Base-by-base conservation (phyloP, 2,113 vertebrate genomes). In the Tachycineta bicolor region DNA sequence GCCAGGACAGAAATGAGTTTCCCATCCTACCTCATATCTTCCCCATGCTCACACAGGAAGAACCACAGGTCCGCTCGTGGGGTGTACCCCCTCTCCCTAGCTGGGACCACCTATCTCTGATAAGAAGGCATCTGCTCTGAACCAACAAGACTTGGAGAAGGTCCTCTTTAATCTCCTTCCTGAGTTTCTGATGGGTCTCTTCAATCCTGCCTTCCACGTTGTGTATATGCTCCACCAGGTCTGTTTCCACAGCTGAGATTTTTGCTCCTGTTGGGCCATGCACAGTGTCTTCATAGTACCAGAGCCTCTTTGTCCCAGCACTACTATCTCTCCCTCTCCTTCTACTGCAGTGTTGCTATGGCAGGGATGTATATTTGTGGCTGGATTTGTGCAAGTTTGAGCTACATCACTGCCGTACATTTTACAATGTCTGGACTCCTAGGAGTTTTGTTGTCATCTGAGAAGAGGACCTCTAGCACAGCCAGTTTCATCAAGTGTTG, bases 141-240 rank as follows among this genome's bases (percentile, higher is more conserved):
- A 29, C 15, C 1, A 0, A 13, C 2, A 7, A 62, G 31, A 44
- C 10, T 44, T 44, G 21, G 31, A 62, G 16, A 52, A 83, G 16
- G 25, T 21, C 20, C 20, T 71, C 46, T 78, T 41, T 53, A 43
- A 34, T 44, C 47, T 53, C 49, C 31, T 28, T 64, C 19, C 39
- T 44, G 60, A 64, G 19, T 79, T 79, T 64, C 59, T 78, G 47
- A 53, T 43, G 59, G 19, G 37, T n/a, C 5, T 43, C 31, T 62
- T 83, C 25, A 60, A n/a, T 71, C 21, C 46, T 25, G 31, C 29
- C 25, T 70, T 60, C 25, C 20, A 70, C 12, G 70, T 52, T 62
- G 46, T 4, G 12, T 52, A 29, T 34, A 25, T 1, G 1, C 16
- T 29, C 46, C 0, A 0, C 15, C 67, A 52, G 8, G 15, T 60